Conservation (phyloP, 2,888 invertebrate genomes). For the Ichneumoninae sp. region DNA sequence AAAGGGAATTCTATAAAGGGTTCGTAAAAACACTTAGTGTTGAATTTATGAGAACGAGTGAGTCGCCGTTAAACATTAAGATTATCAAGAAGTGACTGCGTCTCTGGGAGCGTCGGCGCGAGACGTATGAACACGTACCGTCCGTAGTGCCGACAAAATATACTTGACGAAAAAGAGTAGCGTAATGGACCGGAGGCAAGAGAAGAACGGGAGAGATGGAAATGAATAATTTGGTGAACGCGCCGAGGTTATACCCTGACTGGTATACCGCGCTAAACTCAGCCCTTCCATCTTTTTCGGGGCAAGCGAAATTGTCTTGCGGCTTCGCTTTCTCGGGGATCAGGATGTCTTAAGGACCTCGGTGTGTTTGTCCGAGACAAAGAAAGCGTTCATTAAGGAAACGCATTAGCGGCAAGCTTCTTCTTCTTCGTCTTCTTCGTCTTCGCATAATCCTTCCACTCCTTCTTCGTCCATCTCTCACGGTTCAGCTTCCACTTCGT, state of each 20-base stretch:
- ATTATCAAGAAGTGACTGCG: slow-evolving; percentile 12
- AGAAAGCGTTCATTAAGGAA: slow-evolving; percentile 82
- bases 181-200: slow-evolving; percentile 36
- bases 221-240: slow-evolving; percentile 67
- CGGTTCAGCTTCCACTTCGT: slow-evolving; percentile 47
- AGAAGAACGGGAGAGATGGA: slow-evolving; percentile 45
- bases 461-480: slow-evolving; percentile 40
- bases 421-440: slow-evolving; percentile 69
- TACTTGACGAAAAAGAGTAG: slow-evolving; percentile 42
- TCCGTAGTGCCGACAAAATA: slow-evolving; percentile 40
- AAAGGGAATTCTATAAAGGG: background rate
- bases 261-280: slow-evolving; percentile 28
- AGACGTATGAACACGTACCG: slow-evolving; percentile 30
- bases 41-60: background rate
- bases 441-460: slow-evolving; percentile 56
- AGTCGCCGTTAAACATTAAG: slow-evolving; percentile 16
- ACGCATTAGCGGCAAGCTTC: slow-evolving; percentile 79
- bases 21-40: background rate
- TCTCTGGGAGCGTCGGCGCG: background rate
- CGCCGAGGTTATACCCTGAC: slow-evolving; percentile 31
- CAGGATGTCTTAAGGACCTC: slow-evolving; percentile 72
- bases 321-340: slow-evolving; percentile 70
- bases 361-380: slow-evolving; percentile 81
- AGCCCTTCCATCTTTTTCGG: slow-evolving; percentile 59
- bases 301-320: slow-evolving; percentile 70